phyloP scores from a whole-genome alignment of 1,140 invertebrate species.

The Zaprionus inermis region DNA sequence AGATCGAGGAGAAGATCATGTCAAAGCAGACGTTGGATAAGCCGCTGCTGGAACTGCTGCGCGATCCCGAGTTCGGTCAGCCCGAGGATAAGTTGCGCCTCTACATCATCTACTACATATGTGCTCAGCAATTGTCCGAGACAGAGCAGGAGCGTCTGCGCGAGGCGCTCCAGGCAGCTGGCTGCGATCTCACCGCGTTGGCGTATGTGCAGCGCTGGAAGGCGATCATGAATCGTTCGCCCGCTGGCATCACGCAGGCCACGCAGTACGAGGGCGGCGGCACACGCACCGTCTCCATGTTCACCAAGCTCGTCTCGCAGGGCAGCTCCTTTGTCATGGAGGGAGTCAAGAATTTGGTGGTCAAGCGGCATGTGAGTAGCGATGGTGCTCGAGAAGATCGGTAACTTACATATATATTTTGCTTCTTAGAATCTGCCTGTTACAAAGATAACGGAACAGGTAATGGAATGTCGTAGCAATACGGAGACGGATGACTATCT shows the following conservation, averaged over 20 bases:
- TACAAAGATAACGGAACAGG: constrained; percentile 95
- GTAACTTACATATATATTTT: not conserved
- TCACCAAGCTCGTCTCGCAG: constrained; percentile 98
- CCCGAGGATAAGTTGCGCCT: constrained; percentile 97
- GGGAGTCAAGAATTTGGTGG: constrained; percentile 99
- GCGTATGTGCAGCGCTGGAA: constrained; percentile 96
- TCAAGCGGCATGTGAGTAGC: constrained; percentile 95
- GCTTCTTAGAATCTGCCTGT: constrained; percentile 92
- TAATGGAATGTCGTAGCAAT: constrained; percentile 93
- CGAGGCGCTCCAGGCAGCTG: constrained; percentile 90
- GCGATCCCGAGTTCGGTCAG: constrained; percentile 94
- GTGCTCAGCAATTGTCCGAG: constrained; percentile 91
- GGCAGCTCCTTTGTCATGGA: constrained; percentile 99
- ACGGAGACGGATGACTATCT: constrained; percentile 94
- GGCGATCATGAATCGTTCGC: constrained; percentile 74
- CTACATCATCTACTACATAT: constrained; percentile 97
- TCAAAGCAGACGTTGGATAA: constrained; percentile 91
- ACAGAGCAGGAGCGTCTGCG: constrained; percentile 93
- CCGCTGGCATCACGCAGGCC: constrained; percentile 80
- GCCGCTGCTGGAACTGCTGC: constrained; percentile 91
- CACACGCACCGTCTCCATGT: constrained; percentile 98
- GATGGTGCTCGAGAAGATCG: not conserved
- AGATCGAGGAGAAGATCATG: constrained; percentile 99
- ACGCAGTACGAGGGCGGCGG: constrained; percentile 96
- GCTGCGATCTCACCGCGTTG: constrained; percentile 93